A percentile compares a stretch with the other conserved stretches of the same genome.
phyloP scores from a whole-genome alignment of 2,113 vertebrate genomes.

The Xyrauchen texanus region DNA sequence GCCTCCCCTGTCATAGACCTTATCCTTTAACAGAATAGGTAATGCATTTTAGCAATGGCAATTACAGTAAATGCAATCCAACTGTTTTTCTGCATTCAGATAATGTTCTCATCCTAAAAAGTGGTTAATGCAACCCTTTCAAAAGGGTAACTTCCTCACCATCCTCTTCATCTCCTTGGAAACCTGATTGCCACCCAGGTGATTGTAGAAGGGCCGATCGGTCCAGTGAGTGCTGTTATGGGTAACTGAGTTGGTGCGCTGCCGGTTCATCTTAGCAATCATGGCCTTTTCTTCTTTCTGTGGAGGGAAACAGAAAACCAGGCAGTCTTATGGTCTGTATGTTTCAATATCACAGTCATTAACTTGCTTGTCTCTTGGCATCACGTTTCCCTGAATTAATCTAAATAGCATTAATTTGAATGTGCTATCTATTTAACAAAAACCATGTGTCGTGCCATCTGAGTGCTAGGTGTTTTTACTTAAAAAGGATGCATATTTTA shows the following conservation, averaged over 20 bases:
- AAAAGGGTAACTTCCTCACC: slow-evolving; percentile 74
- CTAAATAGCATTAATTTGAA: not conserved
- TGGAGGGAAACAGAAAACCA: not conserved
- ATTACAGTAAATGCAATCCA: slow-evolving; percentile 31
- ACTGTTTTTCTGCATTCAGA: not conserved
- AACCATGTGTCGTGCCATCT: not conserved
- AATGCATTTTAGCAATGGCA: not conserved
- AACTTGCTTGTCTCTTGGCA: not conserved
- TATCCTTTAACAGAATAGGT: not conserved
- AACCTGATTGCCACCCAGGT: slow-evolving; percentile 87
- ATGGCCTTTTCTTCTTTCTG: slow-evolving; percentile 99
- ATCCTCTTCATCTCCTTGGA: slow-evolving; percentile 99
- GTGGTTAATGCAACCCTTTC: no score
- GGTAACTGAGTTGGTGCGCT: slow-evolving; percentile 90
- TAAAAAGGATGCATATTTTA: slow-evolving; percentile 4
- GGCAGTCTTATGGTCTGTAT: not conserved
- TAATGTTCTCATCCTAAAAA: not conserved
- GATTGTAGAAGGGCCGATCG: slow-evolving; percentile 94
- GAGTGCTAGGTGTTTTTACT: not conserved
- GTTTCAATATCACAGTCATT: slow-evolving; percentile 1
- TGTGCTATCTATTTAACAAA: not conserved
- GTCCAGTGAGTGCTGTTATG: slow-evolving; percentile 93
- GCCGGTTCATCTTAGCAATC: slow-evolving; percentile 97
- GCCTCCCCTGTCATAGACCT: not conserved
- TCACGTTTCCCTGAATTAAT: not conserved